These are phyloP conservation scores for Limnephilus auricula DNA, from an alignment of 2,888 invertebrate species.

Conservation along the genomic window DNA sequence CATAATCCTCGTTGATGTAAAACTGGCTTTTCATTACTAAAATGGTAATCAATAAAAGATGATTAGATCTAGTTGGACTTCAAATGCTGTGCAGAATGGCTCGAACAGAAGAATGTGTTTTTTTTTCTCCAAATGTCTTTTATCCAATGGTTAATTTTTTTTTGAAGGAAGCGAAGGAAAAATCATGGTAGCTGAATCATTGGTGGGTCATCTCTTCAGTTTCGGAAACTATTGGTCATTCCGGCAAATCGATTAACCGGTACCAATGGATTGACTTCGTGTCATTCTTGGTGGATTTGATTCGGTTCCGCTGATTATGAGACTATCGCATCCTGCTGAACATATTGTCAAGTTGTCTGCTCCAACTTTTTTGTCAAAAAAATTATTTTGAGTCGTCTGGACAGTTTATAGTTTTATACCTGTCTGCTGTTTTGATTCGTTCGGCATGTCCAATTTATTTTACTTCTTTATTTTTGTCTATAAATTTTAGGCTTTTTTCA, in stretches of 20 bases:
- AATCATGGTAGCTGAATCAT: constrained; percentile 30
- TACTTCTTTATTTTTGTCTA: neutral
- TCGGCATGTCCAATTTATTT: neutral
- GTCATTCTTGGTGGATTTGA: constrained; percentile 28
- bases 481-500: too few species aligned
- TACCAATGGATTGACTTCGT: constrained; percentile 19
- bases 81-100: neutral
- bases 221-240: neutral
- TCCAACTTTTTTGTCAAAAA: neutral
- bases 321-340: constrained; percentile 15
- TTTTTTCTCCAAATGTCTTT: neutral
- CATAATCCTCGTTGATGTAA: neutral
- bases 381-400: neutral
- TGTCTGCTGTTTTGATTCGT: neutral
- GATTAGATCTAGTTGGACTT: neutral
- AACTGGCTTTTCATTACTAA: constrained; percentile 16
- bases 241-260: constrained; percentile 24
- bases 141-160: neutral
- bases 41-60: constrained; percentile 32
- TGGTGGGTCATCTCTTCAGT: constrained; percentile 30
- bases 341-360: constrained; percentile 12
- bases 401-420: neutral
- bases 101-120: constrained; percentile 5
- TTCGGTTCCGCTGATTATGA: neutral
- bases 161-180: neutral